phyloP scores from a whole-genome alignment of 2,797 vertebrate genomes.

The Adelosebastes latens region DNA sequence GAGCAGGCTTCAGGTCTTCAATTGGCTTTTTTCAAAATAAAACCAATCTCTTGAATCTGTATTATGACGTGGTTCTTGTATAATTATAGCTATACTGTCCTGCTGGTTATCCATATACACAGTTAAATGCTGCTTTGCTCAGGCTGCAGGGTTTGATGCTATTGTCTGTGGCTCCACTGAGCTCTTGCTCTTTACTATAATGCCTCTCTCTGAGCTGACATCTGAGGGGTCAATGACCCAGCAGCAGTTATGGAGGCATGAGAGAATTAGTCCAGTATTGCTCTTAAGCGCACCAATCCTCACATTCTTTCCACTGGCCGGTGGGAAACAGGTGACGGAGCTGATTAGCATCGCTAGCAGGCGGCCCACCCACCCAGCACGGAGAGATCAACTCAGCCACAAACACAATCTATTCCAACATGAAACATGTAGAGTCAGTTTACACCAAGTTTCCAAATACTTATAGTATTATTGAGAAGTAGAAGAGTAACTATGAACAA shows the following conservation, averaged over 20 bases:
- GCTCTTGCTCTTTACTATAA: too few species aligned
- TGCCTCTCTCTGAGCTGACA: too few species aligned
- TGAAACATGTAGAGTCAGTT: neutral
- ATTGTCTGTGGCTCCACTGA: neutral
- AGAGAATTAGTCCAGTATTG: constrained; percentile 20
- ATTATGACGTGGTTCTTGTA: neutral
- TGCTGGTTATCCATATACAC: neutral
- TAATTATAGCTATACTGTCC: neutral
- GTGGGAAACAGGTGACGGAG: constrained; percentile 22
- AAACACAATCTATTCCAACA: neutral
- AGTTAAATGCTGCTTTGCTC: neutral
- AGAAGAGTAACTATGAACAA: neutral
- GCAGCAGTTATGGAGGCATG: neutral
- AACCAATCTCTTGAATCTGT: neutral
- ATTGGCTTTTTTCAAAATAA: too few species aligned
- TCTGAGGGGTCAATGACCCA: constrained; percentile 20
- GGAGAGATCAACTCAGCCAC: neutral
- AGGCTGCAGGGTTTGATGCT: neutral
- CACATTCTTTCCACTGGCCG: constrained; percentile 66
- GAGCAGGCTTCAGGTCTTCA: too few species aligned
- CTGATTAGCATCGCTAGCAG: constrained; percentile 48
- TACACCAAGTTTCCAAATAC: neutral
- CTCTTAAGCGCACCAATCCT: constrained; percentile 35
- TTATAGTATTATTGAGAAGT: neutral
- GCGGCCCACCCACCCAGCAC: constrained; percentile 1